phyloP scores from a whole-genome alignment of 2,113 vertebrate genomes.

The Lota lota region DNA sequence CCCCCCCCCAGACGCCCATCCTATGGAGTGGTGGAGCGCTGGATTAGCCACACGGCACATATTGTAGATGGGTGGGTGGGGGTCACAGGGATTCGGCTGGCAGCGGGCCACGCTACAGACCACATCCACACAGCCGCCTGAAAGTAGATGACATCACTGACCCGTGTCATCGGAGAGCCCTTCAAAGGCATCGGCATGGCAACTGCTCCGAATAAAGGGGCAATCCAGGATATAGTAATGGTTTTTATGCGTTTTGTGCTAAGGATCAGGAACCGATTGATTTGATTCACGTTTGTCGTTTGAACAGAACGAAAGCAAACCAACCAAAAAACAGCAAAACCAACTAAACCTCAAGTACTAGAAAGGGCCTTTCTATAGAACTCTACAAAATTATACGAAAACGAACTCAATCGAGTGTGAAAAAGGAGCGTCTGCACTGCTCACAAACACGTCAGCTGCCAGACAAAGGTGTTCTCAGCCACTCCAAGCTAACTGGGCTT shows the following conservation, averaged over 20 bases:
- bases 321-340: no score
- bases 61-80: conserved; percentile 33
- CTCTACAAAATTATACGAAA: no score
- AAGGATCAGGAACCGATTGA: background rate
- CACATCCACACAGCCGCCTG: conserved; percentile 53
- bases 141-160: conserved; percentile 66
- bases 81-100: conserved; percentile 64
- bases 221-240: conserved; percentile 33
- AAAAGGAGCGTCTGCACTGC: no score
- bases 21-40: conserved; percentile 33
- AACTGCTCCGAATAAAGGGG: conserved; percentile 32
- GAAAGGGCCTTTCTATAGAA: no score
- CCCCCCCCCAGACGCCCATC: background rate
- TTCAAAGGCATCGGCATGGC: conserved; percentile 56
- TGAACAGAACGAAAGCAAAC: conserved; percentile 9
- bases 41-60: conserved; percentile 55
- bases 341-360: no score
- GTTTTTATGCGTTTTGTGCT: conserved; percentile 34
- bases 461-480: conserved; percentile 34
- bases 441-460: no score
- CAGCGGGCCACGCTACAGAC: conserved; percentile 59
- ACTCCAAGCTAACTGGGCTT: conserved; percentile 22
- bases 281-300: background rate
- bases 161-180: conserved; percentile 61
- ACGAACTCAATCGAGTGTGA: no score